Base-by-base conservation (phyloP, 2,113 vertebrate genomes). In the Strigops habroptila region DNA sequence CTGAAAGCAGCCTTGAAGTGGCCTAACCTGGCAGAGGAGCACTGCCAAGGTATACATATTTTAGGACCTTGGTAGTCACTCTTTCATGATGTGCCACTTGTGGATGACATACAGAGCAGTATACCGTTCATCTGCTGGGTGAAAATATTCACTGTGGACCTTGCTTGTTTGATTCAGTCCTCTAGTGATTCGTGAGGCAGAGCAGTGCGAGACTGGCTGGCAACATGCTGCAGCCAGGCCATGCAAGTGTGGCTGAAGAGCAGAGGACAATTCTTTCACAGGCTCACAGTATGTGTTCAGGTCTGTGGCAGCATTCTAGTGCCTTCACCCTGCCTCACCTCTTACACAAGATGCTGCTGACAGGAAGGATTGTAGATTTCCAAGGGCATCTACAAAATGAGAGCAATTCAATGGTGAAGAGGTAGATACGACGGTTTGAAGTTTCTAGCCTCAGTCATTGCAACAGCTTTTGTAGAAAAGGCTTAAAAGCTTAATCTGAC, bases 141-240 rank as follows among this genome's bases (percentile, higher is more conserved):
- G 73, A 65, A 86, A 84, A 67, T 31, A 82, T 11, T 35, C 68
- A 10, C 60, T 31, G 25, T 12, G 15, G 4, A 19, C 12, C n/a
- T 71, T 28, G n/a, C 10, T 43, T 48, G 17, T 67, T 82, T n/a
- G 65, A 60, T 67, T 69, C 39, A 43, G 22, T 41, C 17, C 37
- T 41, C 48, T 67, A 1, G 14, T 12, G 46, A 25, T 35, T 63
- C 4, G 7, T 0, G 0, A 82, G 74, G 41, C 1, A 1, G 37
- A 82, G 57, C 0, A 1, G 48, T 0, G 5, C 0, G 3, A 49
- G 31, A 53, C 49, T 51, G 48, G 10, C 46, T 35, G 63, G 67
- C 44, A 79, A 43, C 6, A 2, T 3, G 28, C 39, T 17, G 49
- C 11, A 30, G n/a, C 31, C 8, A 3, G 10, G 30, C 35, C n/a